Base-by-base conservation (phyloP, 2,888 invertebrate genomes). In the Carcina quercana region DNA sequence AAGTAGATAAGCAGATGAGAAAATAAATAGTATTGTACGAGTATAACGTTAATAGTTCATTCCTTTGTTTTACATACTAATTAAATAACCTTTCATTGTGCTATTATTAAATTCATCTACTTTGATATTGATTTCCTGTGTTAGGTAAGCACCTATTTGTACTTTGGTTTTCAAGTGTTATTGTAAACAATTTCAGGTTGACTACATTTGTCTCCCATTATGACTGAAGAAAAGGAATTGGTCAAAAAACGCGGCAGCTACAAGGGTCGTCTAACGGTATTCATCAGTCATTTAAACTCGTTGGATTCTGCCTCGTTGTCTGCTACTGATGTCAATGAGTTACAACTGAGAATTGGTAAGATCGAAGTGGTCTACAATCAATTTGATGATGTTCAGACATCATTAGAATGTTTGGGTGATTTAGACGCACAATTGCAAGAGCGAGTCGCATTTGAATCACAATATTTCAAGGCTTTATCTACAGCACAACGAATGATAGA, bases 301-400 rank as follows among this genome's bases (percentile, higher is more conserved):
- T 32, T 40, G 25, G 15, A 22, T 6, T 13, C 5, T 22, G 14
- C 3, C 3, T 24, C 37, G 1, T 24, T 42, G 22, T 30, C 10
- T 6, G 7, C 25, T 11, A 17, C 28, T 12, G 34, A 30, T 13
- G 35, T 30, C 11, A 38, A 12, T 15, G 42, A 45, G 15, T 39
- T 47, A 17, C 42, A 45, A 11, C 35, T 45, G 10, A 37, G 45
- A 12, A 24, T 42, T 5, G 34, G 29, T 30, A 42, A 37, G 15
- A 33, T 45, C 1, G 38, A 44, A 17, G 1, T 15, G 2, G 34
- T 47, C 17, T 46, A 42, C 32, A 28, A 32, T 1, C 35, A 39
- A 15, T 51, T 38, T 17, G 46, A 49, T 25, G 42, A 45, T 28
- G 41, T 45, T 6, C 45, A 51, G 24, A 28, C 36, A 17, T 8